Evolutionary conservation across 2,888 invertebrate species (phyloP).

Genomic region (Anthrax anthrax): DNA sequence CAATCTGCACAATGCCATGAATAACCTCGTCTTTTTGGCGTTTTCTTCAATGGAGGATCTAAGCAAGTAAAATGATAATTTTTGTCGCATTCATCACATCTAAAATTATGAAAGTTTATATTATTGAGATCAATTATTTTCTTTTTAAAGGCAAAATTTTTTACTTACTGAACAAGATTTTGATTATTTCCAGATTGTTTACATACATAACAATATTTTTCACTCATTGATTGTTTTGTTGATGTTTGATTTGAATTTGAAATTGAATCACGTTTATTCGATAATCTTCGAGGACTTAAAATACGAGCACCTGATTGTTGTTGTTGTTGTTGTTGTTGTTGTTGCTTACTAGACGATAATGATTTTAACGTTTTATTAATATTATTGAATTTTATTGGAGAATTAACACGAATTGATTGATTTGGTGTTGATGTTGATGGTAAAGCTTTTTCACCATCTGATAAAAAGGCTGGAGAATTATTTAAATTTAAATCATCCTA

Average conservation of each 20-base stretch:
- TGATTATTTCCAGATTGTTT: conserved; percentile 6
- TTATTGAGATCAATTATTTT: neutral
- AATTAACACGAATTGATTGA: neutral
- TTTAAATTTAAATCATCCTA: conserved; percentile 8
- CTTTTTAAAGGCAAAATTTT: no score
- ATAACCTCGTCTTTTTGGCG: conserved; percentile 85
- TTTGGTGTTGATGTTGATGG: conserved; percentile 7
- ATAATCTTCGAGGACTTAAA: conserved; percentile 6
- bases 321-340: neutral
- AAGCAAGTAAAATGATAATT: conserved; percentile 87
- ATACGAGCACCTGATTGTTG: neutral
- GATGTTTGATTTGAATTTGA: conserved; percentile 1
- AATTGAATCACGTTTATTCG: conserved; percentile 5
- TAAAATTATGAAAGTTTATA: conserved; percentile 26
- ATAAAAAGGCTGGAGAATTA: conserved; percentile 1
- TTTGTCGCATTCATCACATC: conserved; percentile 83
- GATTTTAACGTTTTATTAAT: neutral
- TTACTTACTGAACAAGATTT: conserved; percentile 12
- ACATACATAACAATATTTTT: conserved; percentile 5
- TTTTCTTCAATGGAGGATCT: conserved; percentile 85
- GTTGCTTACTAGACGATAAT: no score
- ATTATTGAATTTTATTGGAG: neutral
- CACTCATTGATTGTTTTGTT: neutral
- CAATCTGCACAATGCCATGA: conserved; percentile 94
- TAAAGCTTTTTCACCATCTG: conserved; percentile 1